Conservation (phyloP, 2,113 vertebrate species). For the Phoxinus phoxinus region DNA sequence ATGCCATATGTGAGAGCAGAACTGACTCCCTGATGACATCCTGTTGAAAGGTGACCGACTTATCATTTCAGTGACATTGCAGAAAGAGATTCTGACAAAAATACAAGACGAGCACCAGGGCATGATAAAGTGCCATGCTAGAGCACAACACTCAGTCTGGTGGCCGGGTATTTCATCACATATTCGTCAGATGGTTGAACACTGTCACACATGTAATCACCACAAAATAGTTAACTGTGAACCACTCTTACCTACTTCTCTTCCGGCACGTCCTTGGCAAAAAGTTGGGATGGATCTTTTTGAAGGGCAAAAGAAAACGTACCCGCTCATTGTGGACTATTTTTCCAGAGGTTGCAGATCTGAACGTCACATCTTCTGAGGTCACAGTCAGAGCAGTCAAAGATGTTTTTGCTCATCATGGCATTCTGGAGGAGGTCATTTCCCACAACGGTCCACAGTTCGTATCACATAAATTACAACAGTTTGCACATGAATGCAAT, state of each 20-base stretch:
- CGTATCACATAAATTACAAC: background rate
- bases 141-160: slow-evolving; percentile 32
- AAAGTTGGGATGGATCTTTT: slow-evolving; percentile 38
- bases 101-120: slow-evolving; percentile 27
- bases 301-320: slow-evolving; percentile 32
- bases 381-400: slow-evolving; percentile 9
- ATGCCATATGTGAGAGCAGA: too few species aligned
- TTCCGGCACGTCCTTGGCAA: slow-evolving; percentile 31
- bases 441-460: slow-evolving; percentile 45
- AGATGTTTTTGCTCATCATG: slow-evolving; percentile 22
- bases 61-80: slow-evolving; percentile 7
- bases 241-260: slow-evolving; percentile 20
- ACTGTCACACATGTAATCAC: background rate
- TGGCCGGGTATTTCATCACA: slow-evolving; percentile 10
- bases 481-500: background rate
- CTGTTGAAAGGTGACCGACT: slow-evolving; percentile 45
- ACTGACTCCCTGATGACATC: background rate
- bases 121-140: slow-evolving; percentile 32
- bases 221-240: background rate
- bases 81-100: slow-evolving; percentile 9
- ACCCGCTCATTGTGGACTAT: slow-evolving; percentile 45
- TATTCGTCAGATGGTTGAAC: background rate
- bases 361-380: slow-evolving; percentile 16
- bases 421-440: slow-evolving; percentile 17
- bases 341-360: slow-evolving; percentile 45